A percentile compares a stretch with the other conserved stretches of the same genome.
Conservation (phyloP, 2,797 vertebrate species). For the Arnoldichthys spilopterus region DNA sequence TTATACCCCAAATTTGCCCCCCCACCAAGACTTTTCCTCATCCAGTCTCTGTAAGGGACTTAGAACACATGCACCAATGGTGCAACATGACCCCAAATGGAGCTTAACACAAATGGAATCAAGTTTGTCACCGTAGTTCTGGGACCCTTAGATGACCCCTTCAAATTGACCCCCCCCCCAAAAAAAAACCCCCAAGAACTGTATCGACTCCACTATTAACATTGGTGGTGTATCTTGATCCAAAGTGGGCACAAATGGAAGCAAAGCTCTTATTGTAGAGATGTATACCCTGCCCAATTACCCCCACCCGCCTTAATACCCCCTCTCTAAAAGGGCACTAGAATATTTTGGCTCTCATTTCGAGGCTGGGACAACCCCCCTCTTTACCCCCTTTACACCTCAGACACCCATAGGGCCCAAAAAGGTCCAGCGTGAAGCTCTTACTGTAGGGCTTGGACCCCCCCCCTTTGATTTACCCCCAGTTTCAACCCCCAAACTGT, state of each 20-base stretch:
- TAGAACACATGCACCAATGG: too few species aligned
- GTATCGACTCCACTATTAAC: too few species aligned
- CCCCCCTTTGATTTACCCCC: too few species aligned
- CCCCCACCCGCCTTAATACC: not conserved
- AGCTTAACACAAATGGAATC: not conserved
- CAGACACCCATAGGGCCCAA: too few species aligned
- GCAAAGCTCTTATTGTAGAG: slow-evolving; percentile 57
- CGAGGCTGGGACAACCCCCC: too few species aligned
- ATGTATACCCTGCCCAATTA: not conserved
- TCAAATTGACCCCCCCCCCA: not conserved
- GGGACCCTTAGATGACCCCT: not conserved
- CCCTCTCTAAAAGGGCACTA: not conserved
- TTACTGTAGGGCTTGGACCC: too few species aligned
- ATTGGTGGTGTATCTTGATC: slow-evolving; percentile 79
- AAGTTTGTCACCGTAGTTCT: not conserved
- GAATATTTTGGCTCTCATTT: not conserved
- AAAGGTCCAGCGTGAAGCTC: too few species aligned
- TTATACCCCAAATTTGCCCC: not conserved
- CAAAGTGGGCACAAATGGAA: slow-evolving; percentile 72
- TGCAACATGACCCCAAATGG: not conserved
- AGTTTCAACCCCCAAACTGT: too few species aligned
- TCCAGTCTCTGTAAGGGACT: not conserved
- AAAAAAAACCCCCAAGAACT: too few species aligned
- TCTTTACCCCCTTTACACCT: too few species aligned
- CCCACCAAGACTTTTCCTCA: slow-evolving; percentile 76